Base-by-base conservation (phyloP, 2,888 invertebrate species). In the Drosophila quasianomalipes region DNA sequence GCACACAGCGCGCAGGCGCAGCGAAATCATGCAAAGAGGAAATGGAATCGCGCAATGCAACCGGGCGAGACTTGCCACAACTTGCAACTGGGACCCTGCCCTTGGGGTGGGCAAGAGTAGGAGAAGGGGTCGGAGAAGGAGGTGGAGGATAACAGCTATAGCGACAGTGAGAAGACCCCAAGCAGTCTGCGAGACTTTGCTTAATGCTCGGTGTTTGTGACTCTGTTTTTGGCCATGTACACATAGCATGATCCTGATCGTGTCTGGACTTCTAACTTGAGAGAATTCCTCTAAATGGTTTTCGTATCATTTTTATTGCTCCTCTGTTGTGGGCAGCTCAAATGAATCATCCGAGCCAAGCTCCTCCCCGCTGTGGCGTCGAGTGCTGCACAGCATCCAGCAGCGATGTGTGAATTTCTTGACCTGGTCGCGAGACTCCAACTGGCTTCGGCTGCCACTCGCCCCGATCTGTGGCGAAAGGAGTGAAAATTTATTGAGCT, bases 401-500 rank as follows among this genome's bases (percentile, higher is more conserved):
- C 75, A 61, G 67, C 28, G 67, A 85, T 89, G 90, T 89, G 91
- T 82, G 83, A 85, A 89, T 88, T 85, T 87, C 76, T 75, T 58
- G 63, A 66, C 53, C 44, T 60, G 49, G 39, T 53, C 64, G 64
- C 64, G 47, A 54, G 59, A 39, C 61, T 31, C 33, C 22, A 65
- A 51, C 53, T 53, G 57, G 39, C 57, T 30, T 41, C 22, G 44
- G 30, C 62, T 74, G 73, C 77, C 70, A 77, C 69, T 81, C 80
- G 78, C 72, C 65, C 68, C 74, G 77, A 63, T 60, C 72, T 73
- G 69, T 83, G 85, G 90, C 83, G 83, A 84, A 83, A 90, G 87
- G 90, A 91, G 91, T 91, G 91, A 88, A 92, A 92, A 92, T 92
- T 92, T 92, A 92, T 92, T 91, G 89, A 92, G 91, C 92, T 91